Conservation (phyloP, 2,888 invertebrate species). For the Phoronis australis region DNA sequence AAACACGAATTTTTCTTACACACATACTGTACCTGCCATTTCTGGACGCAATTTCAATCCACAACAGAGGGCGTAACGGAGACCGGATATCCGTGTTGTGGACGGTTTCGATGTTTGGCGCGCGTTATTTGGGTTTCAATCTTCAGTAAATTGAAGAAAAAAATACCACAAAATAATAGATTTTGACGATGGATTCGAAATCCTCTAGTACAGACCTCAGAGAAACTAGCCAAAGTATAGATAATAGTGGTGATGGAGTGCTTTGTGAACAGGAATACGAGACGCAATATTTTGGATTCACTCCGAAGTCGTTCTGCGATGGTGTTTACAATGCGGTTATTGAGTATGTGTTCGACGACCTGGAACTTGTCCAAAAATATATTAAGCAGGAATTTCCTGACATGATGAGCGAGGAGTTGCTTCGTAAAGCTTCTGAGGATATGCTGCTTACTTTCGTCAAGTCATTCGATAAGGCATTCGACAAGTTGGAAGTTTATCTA, state of each 20-base stretch:
- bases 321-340: conserved; percentile 22
- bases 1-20: too few relatives aligned
- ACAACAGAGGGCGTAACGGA: too few relatives aligned
- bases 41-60: too few relatives aligned
- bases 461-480: conserved; percentile 15
- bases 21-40: too few relatives aligned
- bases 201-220: too few relatives aligned
- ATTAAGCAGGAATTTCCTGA: conserved; percentile 10
- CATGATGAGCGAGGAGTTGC: conserved; percentile 3
- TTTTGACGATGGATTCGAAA: too few relatives aligned
- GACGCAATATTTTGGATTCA: conserved; percentile 31
- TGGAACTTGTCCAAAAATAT: conserved; percentile 9
- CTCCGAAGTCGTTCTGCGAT: conserved; percentile 27
- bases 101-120: too few relatives aligned
- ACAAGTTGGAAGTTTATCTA: conserved; percentile 14
- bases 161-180: too few relatives aligned
- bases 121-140: too few relatives aligned
- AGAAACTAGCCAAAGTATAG: too few relatives aligned
- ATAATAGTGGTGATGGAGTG: neutral
- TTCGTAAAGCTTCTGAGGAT: conserved; percentile 6
- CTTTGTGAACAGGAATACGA: conserved; percentile 20
- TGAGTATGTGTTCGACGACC: conserved; percentile 12
- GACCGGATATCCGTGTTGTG: too few relatives aligned
- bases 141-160: too few relatives aligned
- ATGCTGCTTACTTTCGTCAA: conserved; percentile 8